Base-by-base conservation (phyloP, 2,113 vertebrate species). In the Elachura formosa region DNA sequence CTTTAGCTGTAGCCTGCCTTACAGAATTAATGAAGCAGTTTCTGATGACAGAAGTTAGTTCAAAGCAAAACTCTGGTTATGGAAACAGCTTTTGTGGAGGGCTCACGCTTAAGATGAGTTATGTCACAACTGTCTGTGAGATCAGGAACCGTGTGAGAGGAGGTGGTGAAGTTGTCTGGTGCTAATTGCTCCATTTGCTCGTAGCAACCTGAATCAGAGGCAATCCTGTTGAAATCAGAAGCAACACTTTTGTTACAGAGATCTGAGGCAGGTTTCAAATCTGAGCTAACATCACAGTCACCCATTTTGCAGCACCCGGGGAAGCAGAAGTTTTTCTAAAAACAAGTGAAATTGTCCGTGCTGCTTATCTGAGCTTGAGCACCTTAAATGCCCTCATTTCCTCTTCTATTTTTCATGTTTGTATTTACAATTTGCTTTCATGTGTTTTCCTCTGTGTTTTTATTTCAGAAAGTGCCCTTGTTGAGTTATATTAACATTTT, bases 121-220 rank as follows among this genome's bases (percentile, higher is more conserved):
- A n/a, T 93, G 89, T 92, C 87, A 94, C 87, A 95, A 84, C 91
- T 91, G 91, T 94, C 94, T 93, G 72, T 2, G 4, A 91, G 77
- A 95, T 87, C 91, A 93, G 93, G 89, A 94, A 43, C 79, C 0
- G 3, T 73, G 41, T 43, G 71, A 84, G 89, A 83, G 85, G 84
- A 87, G 91, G 89, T 89, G 78, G 75, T 62, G 74, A 93, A 94
- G 81, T 40, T 94, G 73, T 91, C 93, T 95, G 63, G 51, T 89
- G 77, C 71, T 95, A 96, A 92, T 94, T 92, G 93, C 58, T 93
- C 89, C 38, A 63, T 92, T 96, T 95, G 74, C 45, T 95, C 71
- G 1, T 28, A 87, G 81, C 58, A 85, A 61, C 1, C 2, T 55
- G 84, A 87, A 95, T 94, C 89, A 96, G 78, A 95, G 79, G 81